Conservation (phyloP, 1,140 invertebrate species). For the Lepidurus packardi region DNA sequence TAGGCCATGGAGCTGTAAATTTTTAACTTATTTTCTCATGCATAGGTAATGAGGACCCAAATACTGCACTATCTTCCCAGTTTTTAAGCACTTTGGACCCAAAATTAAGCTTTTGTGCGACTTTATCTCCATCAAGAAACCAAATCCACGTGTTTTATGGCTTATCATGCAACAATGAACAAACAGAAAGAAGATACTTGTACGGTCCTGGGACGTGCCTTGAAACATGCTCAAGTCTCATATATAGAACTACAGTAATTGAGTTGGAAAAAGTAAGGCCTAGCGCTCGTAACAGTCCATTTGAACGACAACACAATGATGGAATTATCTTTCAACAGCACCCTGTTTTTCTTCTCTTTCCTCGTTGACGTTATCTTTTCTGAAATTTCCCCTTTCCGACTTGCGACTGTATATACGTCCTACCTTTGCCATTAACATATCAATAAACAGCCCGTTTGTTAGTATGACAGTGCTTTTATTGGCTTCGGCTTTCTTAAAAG, state of each 20-base stretch:
- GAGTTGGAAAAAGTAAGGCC: not conserved
- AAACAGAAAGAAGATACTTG: not conserved
- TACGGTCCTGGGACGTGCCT: not conserved
- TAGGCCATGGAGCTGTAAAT: not conserved
- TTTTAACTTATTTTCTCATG: not conserved
- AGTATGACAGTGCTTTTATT: too few species aligned
- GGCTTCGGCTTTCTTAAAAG: too few species aligned
- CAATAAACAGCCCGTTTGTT: too few species aligned
- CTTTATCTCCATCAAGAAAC: not conserved
- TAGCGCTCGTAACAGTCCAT: not conserved
- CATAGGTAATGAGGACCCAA: constrained; percentile 6
- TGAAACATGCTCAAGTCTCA: not conserved
- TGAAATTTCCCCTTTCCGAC: too few species aligned
- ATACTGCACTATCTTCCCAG: not conserved
- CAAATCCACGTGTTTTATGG: not conserved
- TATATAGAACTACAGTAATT: not conserved
- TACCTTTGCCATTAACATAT: too few species aligned
- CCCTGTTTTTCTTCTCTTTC: not conserved
- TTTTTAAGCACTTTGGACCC: not conserved
- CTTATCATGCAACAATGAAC: not conserved
- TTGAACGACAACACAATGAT: not conserved
- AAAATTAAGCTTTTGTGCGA: not conserved
- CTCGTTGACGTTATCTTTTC: not conserved
- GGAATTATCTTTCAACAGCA: not conserved
- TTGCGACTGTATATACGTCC: too few species aligned